Conservation (phyloP, 64 coral and sea anemone genomes). For the Exaiptasia diaphana region DNA sequence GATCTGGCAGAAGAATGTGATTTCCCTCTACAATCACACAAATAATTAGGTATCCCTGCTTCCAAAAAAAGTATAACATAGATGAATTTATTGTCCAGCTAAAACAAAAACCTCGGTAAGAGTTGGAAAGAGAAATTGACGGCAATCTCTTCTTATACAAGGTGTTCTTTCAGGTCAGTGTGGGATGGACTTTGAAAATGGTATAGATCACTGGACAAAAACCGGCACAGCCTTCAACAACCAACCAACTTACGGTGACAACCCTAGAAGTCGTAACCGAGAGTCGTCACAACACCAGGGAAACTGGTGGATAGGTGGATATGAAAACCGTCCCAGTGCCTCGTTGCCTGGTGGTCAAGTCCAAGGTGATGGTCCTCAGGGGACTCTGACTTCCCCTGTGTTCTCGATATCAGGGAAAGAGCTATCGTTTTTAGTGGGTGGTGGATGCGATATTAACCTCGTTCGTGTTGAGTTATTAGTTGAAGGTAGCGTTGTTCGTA, state of each 20-base stretch:
- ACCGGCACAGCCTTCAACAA: conserved; percentile 25
- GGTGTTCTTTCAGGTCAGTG: too few relatives aligned
- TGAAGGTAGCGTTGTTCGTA: background rate
- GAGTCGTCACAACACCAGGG: conserved; percentile 14
- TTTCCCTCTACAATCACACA: too few relatives aligned
- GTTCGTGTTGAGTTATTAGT: conserved; percentile 46
- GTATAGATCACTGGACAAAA: conserved; percentile 2
- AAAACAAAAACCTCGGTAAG: too few relatives aligned
- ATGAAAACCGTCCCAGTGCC: background rate
- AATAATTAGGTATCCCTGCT: too few relatives aligned
- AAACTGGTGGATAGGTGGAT: conserved; percentile 38
- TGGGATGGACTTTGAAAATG: conserved; percentile 41
- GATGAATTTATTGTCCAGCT: too few relatives aligned
- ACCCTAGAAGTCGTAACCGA: background rate
- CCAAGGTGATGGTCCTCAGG: conserved; percentile 24
- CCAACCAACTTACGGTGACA: conserved; percentile 45
- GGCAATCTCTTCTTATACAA: too few relatives aligned
- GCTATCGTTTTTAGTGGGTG: conserved; percentile 53
- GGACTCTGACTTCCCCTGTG: conserved; percentile 33
- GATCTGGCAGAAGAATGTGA: too few relatives aligned
- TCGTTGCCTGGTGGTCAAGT: background rate
- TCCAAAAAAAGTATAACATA: too few relatives aligned
- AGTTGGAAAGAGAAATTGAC: too few relatives aligned
- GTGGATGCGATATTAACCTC: conserved; percentile 22
- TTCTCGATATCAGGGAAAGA: conserved; percentile 2